Evolutionary conservation across 2,113 vertebrate species (phyloP).

Genomic region (Varanus komodoensis): DNA sequence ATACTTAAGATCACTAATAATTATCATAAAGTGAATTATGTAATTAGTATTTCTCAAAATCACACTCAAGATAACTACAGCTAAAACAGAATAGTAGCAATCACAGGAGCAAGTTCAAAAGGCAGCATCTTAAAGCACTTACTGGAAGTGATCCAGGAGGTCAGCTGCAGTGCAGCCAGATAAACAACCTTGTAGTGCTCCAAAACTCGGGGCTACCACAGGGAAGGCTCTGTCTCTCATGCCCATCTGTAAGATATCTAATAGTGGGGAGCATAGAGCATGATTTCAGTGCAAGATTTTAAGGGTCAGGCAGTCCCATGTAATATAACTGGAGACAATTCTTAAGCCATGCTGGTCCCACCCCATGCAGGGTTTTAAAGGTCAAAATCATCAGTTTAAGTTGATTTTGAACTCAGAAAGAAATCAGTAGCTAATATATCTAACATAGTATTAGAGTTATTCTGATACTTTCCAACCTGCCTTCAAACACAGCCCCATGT

Average conservation of each 20-base stretch:
- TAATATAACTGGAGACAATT: background rate
- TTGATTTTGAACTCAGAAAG: background rate
- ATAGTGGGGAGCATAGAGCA: background rate
- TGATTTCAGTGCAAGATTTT: background rate
- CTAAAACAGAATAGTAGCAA: background rate
- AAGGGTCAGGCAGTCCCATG: background rate
- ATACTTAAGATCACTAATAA: background rate
- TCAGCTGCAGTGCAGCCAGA: background rate
- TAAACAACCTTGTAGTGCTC: background rate
- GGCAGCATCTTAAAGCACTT: background rate
- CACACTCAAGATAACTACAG: background rate
- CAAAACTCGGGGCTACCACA: background rate
- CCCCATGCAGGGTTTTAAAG: background rate
- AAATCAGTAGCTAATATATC: background rate
- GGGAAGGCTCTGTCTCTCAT: background rate
- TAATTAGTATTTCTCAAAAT: background rate
- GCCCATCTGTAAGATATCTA: too few relatives aligned
- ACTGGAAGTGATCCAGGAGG: background rate
- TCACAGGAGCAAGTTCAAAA: background rate
- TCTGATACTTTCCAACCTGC: background rate
- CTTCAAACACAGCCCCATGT: background rate
- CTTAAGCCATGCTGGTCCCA: background rate
- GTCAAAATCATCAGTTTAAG: background rate
- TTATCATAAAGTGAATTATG: background rate
- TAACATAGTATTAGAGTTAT: background rate